Percentiles rank a stretch among this genome's conserved stretches.
Evolutionary conservation across 2,888 invertebrate species (phyloP).

Genomic region (Ctenicera cuprea): DNA sequence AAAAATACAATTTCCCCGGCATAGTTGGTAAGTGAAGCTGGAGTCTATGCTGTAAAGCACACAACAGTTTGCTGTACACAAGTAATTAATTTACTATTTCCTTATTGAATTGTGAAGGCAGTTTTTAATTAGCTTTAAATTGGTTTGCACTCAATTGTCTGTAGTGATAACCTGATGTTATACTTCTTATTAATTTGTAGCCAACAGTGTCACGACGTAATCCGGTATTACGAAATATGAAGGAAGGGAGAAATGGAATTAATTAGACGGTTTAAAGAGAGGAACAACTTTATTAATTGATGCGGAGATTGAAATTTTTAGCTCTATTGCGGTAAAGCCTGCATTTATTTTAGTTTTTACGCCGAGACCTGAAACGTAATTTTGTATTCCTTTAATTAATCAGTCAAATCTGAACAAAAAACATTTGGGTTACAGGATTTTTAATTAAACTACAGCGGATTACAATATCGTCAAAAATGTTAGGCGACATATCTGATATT

Average conservation of each 20-base stretch:
- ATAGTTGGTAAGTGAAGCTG: no score
- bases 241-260: slow-evolving; percentile 36
- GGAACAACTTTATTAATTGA: slow-evolving; percentile 35
- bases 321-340: background rate
- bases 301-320: slow-evolving; percentile 27
- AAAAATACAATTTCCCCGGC: no score
- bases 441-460: no score
- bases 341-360: slow-evolving; percentile 15
- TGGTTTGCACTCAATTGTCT: slow-evolving; percentile 16
- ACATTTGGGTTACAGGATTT: no score
- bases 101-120: background rate
- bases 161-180: slow-evolving; percentile 17
- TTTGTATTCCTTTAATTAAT: slow-evolving; percentile 9
- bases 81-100: slow-evolving; percentile 4
- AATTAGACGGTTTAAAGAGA: slow-evolving; percentile 29
- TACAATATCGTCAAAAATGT: no score
- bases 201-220: slow-evolving; percentile 33
- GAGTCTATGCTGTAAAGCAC: no score
- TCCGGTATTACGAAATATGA: slow-evolving; percentile 35
- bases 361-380: background rate
- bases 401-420: background rate
- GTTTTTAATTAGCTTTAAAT: slow-evolving; percentile 10
- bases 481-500: no score
- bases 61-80: background rate
- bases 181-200: slow-evolving; percentile 33